Evolutionary conservation across 2,888 invertebrate species (phyloP).

Genomic region (Scaptodrosophila latifasciaeformis): DNA sequence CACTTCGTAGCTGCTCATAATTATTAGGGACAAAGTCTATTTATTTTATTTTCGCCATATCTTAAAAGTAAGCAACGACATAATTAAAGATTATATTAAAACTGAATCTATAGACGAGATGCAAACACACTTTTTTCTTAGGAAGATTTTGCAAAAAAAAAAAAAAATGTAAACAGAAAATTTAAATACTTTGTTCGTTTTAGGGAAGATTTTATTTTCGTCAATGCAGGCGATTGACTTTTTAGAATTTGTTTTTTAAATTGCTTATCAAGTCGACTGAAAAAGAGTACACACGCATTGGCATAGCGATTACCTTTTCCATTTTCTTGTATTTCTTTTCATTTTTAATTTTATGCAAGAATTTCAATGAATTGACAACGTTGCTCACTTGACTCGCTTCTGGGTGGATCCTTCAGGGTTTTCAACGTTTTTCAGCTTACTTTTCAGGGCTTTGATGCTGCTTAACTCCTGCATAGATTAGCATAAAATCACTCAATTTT

Average conservation of each 20-base stretch:
- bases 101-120: no score
- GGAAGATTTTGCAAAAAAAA: not conserved
- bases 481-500: constrained; percentile 64
- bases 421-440: not conserved
- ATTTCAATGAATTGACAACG: constrained; percentile 48
- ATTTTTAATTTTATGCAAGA: constrained; percentile 59
- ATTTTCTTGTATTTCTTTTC: not conserved
- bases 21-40: constrained; percentile 48
- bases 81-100: not conserved
- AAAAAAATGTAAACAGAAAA: not conserved
- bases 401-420: constrained; percentile 16
- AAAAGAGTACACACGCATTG: no score
- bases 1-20: constrained; percentile 44
- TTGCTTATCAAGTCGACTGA: no score
- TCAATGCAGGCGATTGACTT: no score
- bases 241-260: no score
- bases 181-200: no score
- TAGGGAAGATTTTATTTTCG: no score
- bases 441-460: constrained; percentile 44
- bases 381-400: constrained; percentile 6
- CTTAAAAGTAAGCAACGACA: constrained; percentile 3
- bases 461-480: constrained; percentile 52
- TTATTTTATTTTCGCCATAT: constrained; percentile 56
- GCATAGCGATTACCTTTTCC: not conserved
- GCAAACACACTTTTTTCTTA: no score